A percentile compares a stretch with the other conserved stretches of the same genome.
Conservation (phyloP, 1,140 invertebrate genomes). For the Muscidifurax raptorellus region DNA sequence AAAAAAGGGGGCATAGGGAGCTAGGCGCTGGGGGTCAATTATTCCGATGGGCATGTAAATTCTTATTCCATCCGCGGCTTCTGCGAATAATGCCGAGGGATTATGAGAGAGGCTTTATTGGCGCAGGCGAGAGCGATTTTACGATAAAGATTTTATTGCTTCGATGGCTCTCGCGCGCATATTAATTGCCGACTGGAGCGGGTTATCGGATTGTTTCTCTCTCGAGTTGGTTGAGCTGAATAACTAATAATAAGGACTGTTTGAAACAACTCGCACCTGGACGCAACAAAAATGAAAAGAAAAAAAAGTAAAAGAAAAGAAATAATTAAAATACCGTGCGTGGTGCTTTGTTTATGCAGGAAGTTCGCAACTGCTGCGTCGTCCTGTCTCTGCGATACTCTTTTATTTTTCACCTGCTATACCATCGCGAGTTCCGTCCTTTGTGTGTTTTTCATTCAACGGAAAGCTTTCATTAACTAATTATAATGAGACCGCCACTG, state of each 20-base stretch:
- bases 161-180: too few species aligned
- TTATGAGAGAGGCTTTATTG: not conserved
- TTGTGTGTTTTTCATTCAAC: not conserved
- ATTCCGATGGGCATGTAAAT: not conserved
- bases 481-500: not conserved
- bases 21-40: not conserved
- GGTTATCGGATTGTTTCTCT: not conserved
- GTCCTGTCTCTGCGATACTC: too few species aligned
- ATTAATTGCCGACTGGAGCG: too few species aligned
- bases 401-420: not conserved
- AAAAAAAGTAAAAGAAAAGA: too few species aligned
- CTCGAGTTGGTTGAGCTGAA: not conserved
- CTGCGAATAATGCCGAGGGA: not conserved
- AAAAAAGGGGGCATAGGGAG: slow-evolving; percentile 5
- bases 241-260: not conserved
- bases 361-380: too few species aligned
- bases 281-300: too few species aligned
- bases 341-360: too few species aligned
- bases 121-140: not conserved
- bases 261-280: not conserved
- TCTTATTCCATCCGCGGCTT: not conserved
- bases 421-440: too few species aligned
- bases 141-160: too few species aligned
- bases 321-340: too few species aligned
- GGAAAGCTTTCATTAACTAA: not conserved